Conservation (phyloP, 2,113 vertebrate species). For the Aldabrachelys gigantea region DNA sequence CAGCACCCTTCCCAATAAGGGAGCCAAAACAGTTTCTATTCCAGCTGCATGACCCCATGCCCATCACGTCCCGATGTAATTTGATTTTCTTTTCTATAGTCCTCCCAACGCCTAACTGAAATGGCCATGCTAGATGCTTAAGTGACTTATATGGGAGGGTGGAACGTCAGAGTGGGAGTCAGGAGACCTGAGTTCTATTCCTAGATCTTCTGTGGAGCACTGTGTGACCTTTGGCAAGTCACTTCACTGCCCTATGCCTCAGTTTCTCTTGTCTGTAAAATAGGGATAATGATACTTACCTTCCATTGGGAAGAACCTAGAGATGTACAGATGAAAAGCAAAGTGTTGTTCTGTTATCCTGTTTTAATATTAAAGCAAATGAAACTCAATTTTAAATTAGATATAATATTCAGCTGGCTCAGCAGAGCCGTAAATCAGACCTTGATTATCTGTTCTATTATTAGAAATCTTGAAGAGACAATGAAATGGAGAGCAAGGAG, state of each 20-base stretch:
- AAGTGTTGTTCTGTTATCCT: rapidly evolving
- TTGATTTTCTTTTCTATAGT: not conserved
- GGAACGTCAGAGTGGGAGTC: not conserved
- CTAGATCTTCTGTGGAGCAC: not conserved
- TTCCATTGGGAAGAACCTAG: rapidly evolving
- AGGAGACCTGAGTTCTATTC: not conserved
- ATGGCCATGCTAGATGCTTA: not conserved
- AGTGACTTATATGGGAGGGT: not conserved
- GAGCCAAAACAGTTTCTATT: not conserved
- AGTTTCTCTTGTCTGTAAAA: not conserved
- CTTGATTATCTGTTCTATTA: conserved; percentile 33
- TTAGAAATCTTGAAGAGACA: conserved; percentile 22
- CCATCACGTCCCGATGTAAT: not conserved
- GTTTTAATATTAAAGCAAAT: not conserved
- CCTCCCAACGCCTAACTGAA: not conserved
- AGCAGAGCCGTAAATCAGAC: conserved; percentile 10
- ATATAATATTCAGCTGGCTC: not conserved
- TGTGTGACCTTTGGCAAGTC: not conserved
- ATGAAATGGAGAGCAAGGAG: not conserved
- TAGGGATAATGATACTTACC: not conserved
- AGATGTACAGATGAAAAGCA: not conserved
- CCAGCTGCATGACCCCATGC: not conserved
- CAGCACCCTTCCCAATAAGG: not conserved
- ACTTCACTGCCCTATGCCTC: rapidly evolving
- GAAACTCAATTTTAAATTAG: not conserved